A percentile compares a stretch with the other conserved stretches of the same genome.
Evolutionary conservation across 2,113 vertebrate species (phyloP).

Genomic region (Solenodon paradoxus): DNA sequence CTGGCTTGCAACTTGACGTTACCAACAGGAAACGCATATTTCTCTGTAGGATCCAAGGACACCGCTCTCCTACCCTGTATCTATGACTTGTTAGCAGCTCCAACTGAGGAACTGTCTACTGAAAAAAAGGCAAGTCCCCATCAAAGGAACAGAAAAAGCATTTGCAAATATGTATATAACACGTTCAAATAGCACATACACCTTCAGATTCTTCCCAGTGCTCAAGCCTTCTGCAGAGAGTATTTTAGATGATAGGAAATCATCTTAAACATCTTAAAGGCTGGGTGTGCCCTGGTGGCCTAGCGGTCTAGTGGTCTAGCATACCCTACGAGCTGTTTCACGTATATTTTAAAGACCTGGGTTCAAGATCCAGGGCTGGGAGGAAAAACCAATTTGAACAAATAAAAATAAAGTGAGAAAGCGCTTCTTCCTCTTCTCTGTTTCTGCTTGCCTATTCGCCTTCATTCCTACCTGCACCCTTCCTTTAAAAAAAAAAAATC

Average conservation of each 20-base stretch:
- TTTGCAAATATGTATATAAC: background rate
- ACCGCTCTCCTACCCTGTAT: background rate
- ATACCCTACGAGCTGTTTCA: no score
- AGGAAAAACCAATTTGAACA: no score
- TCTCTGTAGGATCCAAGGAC: background rate
- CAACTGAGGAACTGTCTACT: background rate
- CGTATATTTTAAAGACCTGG: no score
- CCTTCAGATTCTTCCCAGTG: background rate
- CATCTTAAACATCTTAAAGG: background rate
- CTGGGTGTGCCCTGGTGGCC: no score
- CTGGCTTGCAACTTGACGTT: background rate
- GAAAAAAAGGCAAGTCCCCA: background rate
- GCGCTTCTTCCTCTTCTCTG: no score
- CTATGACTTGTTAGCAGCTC: conserved; percentile 19
- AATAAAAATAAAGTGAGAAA: no score
- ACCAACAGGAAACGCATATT: background rate
- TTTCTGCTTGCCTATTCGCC: no score
- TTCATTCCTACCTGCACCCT: no score
- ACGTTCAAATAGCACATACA: background rate
- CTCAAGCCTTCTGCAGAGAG: background rate
- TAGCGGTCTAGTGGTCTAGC: no score
- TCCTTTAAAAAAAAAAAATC: no score
- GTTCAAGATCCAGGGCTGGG: no score
- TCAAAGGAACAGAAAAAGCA: background rate
- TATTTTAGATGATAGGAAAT: background rate